Conservation (phyloP, 2,888 invertebrate species). For the Diarsia mendica region DNA sequence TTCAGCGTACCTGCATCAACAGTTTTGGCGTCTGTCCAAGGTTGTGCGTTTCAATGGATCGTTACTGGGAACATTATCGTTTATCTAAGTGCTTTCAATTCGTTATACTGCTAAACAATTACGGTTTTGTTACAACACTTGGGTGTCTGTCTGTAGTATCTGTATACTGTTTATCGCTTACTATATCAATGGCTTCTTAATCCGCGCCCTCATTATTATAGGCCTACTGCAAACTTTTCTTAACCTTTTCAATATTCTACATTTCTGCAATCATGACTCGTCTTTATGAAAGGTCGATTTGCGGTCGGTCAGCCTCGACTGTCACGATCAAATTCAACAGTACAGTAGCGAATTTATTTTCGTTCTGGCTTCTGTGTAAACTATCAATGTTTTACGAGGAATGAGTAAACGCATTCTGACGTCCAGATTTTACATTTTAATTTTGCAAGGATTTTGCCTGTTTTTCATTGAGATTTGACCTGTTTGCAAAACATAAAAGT, state of each 20-base stretch:
- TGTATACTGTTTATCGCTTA: conserved; percentile 49
- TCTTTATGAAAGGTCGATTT: conserved; percentile 68
- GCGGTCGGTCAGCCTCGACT: conserved; percentile 66
- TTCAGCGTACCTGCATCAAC: conserved; percentile 73
- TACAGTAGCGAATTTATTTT: conserved; percentile 48
- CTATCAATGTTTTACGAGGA: conserved; percentile 35
- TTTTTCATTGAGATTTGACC: conserved; percentile 7
- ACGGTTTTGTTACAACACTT: conserved; percentile 59
- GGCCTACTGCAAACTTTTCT: conserved; percentile 63
- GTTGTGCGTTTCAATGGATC: conserved; percentile 81
- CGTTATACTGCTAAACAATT: conserved; percentile 64
- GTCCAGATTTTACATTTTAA: conserved; percentile 27
- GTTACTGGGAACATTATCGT: conserved; percentile 75
- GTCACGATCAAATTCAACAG: conserved; percentile 62
- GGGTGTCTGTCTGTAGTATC: conserved; percentile 27
- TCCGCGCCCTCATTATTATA: conserved; percentile 42
- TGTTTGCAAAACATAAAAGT: neutral
- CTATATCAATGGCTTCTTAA: conserved; percentile 53
- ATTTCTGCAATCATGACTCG: conserved; percentile 65
- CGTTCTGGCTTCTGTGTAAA: conserved; percentile 42
- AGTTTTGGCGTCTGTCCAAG: conserved; percentile 81
- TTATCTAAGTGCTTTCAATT: conserved; percentile 69
- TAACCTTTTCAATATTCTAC: conserved; percentile 66
- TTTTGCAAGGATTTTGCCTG: conserved; percentile 25
- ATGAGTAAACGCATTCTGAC: conserved; percentile 31